These are phyloP conservation scores for Dinomys branickii DNA, from an alignment of 2,113 vertebrate genomes.

Conservation along the genomic window DNA sequence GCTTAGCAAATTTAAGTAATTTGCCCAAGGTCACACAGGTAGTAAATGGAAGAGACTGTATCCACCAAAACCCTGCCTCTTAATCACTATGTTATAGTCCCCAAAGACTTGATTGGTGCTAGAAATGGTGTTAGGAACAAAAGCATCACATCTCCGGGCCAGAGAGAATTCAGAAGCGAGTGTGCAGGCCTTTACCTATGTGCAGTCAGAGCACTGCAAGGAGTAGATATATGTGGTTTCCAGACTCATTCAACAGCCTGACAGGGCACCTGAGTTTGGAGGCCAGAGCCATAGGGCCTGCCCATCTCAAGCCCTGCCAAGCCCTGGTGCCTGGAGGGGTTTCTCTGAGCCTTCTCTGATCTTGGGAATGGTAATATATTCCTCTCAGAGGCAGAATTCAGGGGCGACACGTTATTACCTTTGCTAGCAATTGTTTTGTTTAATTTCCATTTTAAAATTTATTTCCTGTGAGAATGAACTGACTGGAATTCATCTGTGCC, in stretches of 20 bases:
- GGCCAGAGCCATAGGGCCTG: not conserved
- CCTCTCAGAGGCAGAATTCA: slow-evolving; percentile 76
- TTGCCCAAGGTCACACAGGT: slow-evolving; percentile 74
- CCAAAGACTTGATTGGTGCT: slow-evolving; percentile 54
- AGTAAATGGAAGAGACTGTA: slow-evolving; percentile 58
- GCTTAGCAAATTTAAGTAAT: slow-evolving; percentile 72
- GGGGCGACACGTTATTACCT: slow-evolving; percentile 75
- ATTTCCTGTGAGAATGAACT: slow-evolving; percentile 82
- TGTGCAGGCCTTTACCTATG: not conserved
- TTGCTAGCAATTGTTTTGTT: slow-evolving; percentile 82
- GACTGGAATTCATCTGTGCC: slow-evolving; percentile 80
- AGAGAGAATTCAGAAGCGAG: not conserved
- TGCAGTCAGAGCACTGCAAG: not conserved
- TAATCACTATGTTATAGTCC: slow-evolving; percentile 30
- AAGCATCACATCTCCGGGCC: not conserved
- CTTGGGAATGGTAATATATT: slow-evolving; percentile 76
- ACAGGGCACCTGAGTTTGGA: not conserved
- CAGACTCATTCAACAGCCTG: not conserved
- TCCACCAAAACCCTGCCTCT: slow-evolving; percentile 38
- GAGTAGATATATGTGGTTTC: not conserved
- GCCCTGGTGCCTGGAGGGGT: not conserved
- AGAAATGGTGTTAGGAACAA: slow-evolving; percentile 29
- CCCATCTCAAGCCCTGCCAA: not conserved
- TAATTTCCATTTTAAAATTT: slow-evolving; percentile 84
- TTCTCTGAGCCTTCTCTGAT: slow-evolving; percentile 9